These are phyloP conservation scores for Omphaloscelis lunosa DNA, from an alignment of 2,888 invertebrate species.

Conservation along the genomic window DNA sequence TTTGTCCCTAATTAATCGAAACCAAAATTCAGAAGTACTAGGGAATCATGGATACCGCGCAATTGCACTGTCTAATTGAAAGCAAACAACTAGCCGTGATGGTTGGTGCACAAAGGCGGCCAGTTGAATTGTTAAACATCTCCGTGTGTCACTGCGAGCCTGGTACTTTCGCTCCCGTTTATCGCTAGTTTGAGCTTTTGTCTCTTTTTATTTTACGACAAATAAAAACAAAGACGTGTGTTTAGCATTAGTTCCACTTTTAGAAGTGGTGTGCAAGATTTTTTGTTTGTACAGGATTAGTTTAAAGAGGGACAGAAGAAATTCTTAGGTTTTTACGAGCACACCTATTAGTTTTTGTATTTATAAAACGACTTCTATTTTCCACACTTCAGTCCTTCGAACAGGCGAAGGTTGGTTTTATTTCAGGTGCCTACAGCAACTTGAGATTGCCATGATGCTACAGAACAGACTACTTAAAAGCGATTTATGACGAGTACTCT, in stretches of 20 bases:
- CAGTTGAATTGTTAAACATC: conserved; percentile 71
- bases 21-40: conserved; percentile 55
- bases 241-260: conserved; percentile 58
- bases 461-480: too few relatives aligned
- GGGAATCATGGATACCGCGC: conserved; percentile 56
- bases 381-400: background rate
- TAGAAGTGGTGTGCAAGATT: conserved; percentile 20
- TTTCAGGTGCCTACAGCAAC: background rate
- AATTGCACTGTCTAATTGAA: conserved; percentile 71
- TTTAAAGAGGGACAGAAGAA: conserved; percentile 3
- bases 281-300: conserved; percentile 49
- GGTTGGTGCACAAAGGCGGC: conserved; percentile 58
- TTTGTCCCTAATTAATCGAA: conserved; percentile 42
- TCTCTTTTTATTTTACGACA: conserved; percentile 54
- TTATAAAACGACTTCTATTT: background rate
- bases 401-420: background rate
- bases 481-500: too few relatives aligned
- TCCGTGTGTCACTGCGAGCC: conserved; percentile 57
- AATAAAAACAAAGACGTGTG: conserved; percentile 60
- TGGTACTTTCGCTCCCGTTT: conserved; percentile 50
- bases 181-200: conserved; percentile 38
- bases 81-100: conserved; percentile 68
- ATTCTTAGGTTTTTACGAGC: conserved; percentile 6
- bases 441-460: background rate
- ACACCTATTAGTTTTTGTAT: conserved; percentile 1